Evolutionary conservation across 2,113 vertebrate genomes (phyloP), one percentile per base, ranked within the genome.

Genomic region (Spheniscus mendiculus): DNA sequence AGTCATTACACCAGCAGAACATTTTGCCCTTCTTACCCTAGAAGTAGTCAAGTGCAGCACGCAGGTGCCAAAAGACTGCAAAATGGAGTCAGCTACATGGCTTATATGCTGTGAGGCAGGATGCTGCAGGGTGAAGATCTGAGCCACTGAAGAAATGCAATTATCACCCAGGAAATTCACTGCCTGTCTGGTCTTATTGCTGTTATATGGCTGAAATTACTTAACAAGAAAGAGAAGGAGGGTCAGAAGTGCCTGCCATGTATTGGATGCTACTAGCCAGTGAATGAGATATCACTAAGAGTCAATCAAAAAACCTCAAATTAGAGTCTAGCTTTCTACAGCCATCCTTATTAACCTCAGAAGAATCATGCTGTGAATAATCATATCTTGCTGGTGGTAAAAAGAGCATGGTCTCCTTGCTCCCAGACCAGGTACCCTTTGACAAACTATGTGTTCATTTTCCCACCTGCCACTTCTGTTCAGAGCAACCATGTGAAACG

Each of bases 381-480:
- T 91, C 52, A 29, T 62, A 89, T 92, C 95, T 94, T 77, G 78
- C 91, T 85, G 86, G 87, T 81, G 55, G 83, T 56, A 89, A 82
- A 88, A 87, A 93, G 83, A 93, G 69, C 65, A 40, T 15, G 34
- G 52, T 91, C 89, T 82, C 4, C 72, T 93, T 9, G 4, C 50
- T 93, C 69, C 86, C 40, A n/a, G 89, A 72, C 67, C 87, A 89
- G 91, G 67, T 65, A 73, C 45, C 87, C 89, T 96, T 77, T 85
- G 89, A 95, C 93, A 96, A 58, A 65, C 12, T 58, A 26, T 10
- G 36, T 81, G 83, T 81, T 97, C 90, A 49, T 87, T 93, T 91
- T 89, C 89, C 93, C 92, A 89, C 95, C 79, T 97, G 96, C 85
- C 92, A 85, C 66, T 92, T 94, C 86, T 81, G 63, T 36, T 94